A percentile compares a stretch with the other conserved stretches of the same genome.
phyloP scores from a whole-genome alignment of 2,888 invertebrate species.

The Monoplex corrugatus region DNA sequence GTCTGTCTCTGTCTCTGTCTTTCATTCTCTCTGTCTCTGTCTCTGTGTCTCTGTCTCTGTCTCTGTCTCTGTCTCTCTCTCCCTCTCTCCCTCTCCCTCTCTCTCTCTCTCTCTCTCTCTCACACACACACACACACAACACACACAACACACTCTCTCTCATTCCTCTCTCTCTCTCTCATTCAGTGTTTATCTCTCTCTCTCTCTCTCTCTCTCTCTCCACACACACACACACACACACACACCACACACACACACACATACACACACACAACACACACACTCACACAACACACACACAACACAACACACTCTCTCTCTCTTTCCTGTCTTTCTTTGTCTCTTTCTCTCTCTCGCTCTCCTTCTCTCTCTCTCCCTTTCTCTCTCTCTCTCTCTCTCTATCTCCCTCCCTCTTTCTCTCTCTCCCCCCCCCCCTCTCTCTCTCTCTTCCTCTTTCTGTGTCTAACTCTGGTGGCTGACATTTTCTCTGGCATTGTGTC shows the following conservation, averaged over 20 bases:
- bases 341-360: background rate
- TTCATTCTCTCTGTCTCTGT: background rate
- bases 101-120: slow-evolving; percentile 9
- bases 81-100: background rate
- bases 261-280: no score
- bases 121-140: slow-evolving; percentile 8
- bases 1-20: background rate
- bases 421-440: background rate
- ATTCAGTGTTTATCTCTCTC: background rate
- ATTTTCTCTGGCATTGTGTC: no score
- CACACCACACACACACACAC: no score
- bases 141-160: no score
- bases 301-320: no score
- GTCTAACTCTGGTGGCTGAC: no score
- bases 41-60: slow-evolving; percentile 31
- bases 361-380: background rate
- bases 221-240: no score
- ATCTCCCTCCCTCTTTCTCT: background rate
- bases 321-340: no score
- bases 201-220: background rate
- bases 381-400: background rate
- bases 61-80: slow-evolving; percentile 37
- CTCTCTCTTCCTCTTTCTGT: no score
- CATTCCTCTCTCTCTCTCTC: background rate
- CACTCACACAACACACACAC: no score